Evolutionary conservation across 2,797 vertebrate species (phyloP).

Genomic region (Thunnus albacares): DNA sequence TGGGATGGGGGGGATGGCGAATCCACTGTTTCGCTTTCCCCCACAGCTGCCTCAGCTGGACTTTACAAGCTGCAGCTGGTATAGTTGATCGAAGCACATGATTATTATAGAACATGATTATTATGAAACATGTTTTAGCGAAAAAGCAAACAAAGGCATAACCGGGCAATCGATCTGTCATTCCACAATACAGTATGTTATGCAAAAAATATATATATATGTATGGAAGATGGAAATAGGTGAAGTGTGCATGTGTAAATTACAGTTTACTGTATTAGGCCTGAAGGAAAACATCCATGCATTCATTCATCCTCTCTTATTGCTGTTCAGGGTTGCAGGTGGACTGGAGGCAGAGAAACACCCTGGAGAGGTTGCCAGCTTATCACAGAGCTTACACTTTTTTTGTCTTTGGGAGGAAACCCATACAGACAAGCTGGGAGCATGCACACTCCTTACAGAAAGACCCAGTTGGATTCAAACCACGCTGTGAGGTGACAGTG

Average conservation of each 20-base stretch:
- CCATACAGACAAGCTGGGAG: not conserved
- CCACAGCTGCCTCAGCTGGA: conserved; percentile 70
- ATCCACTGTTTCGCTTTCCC: conserved; percentile 58
- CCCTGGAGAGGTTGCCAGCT: not conserved
- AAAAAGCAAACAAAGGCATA: conserved; percentile 68
- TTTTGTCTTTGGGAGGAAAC: not conserved
- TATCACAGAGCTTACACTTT: not conserved
- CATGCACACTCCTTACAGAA: not conserved
- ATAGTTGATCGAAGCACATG: conserved; percentile 66
- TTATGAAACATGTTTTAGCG: conserved; percentile 61
- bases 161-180: conserved; percentile 48
- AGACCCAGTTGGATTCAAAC: conserved; percentile 27
- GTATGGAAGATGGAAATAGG: not conserved
- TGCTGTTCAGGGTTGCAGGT: not conserved
- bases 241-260: not conserved
- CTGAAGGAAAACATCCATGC: not conserved
- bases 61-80: conserved; percentile 76
- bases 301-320: not conserved
- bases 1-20: conserved; percentile 29
- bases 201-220: no score
- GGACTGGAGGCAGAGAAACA: not conserved
- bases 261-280: not conserved
- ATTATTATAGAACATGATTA: conserved; percentile 66
- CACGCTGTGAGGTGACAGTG: conserved; percentile 35
- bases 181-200: conserved; percentile 2